Conservation (phyloP, 2,113 vertebrate genomes). For the Sapayoa aenigma region DNA sequence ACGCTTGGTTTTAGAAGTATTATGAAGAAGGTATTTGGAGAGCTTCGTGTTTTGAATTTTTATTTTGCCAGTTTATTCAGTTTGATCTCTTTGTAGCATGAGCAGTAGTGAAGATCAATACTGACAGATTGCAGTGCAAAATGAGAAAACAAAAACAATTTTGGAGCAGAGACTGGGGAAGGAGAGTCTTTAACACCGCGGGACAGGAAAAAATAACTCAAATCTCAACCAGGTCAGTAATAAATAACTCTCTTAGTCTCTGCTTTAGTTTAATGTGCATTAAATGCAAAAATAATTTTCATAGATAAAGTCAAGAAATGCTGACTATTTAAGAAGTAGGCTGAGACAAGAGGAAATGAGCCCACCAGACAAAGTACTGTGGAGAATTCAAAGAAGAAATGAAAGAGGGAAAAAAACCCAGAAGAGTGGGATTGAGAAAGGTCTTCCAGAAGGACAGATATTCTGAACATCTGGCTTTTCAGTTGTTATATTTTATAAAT, state of each 20-base stretch:
- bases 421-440: neutral
- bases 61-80: accelerated
- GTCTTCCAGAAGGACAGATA: neutral
- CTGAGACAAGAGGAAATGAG: neutral
- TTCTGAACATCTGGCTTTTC: neutral
- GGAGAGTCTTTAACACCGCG: accelerated
- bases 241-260: neutral
- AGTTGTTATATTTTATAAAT: neutral
- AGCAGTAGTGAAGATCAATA: neutral
- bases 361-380: neutral
- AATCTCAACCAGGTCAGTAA: neutral
- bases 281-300: neutral
- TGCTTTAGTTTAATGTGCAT: neutral
- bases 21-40: neutral
- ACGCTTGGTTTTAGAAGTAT: neutral
- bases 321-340: neutral
- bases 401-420: neutral
- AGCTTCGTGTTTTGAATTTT: neutral
- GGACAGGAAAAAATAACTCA: neutral
- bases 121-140: neutral
- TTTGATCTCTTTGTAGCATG: accelerated
- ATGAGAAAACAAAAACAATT: neutral
- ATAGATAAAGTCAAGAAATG: neutral
- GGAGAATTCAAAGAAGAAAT: neutral
- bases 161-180: neutral